These are phyloP conservation scores for Bugula neritina DNA, from an alignment of 2,888 invertebrate species.

Conservation along the genomic window DNA sequence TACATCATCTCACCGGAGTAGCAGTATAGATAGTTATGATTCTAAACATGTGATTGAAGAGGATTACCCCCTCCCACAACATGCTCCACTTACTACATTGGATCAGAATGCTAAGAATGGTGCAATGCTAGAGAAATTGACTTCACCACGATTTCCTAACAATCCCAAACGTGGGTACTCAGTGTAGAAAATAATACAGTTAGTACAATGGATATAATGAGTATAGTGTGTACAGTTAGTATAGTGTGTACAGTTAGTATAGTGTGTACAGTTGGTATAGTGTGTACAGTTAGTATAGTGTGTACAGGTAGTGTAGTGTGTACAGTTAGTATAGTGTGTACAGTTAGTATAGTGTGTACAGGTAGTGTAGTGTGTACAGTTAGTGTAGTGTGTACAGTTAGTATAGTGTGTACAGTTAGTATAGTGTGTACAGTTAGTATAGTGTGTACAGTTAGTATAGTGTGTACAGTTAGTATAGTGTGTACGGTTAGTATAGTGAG, in stretches of 20 bases:
- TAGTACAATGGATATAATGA: too few species aligned
- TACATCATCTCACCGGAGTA: too few species aligned
- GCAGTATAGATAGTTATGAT: too few species aligned
- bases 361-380: background rate
- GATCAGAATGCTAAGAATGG: constrained; percentile 5
- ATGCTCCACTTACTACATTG: background rate
- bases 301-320: background rate
- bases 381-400: background rate
- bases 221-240: too few species aligned
- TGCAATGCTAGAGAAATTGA: background rate
- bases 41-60: background rate
- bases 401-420: background rate
- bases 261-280: background rate
- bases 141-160: too few species aligned
- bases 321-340: background rate
- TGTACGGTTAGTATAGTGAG: background rate
- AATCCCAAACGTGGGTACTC: too few species aligned
- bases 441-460: background rate
- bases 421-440: background rate
- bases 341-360: background rate
- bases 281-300: background rate
- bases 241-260: too few species aligned
- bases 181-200: too few species aligned
- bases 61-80: background rate
- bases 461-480: background rate